Base-by-base conservation (phyloP, 2,113 vertebrate genomes). In the Macquaria australasica region DNA sequence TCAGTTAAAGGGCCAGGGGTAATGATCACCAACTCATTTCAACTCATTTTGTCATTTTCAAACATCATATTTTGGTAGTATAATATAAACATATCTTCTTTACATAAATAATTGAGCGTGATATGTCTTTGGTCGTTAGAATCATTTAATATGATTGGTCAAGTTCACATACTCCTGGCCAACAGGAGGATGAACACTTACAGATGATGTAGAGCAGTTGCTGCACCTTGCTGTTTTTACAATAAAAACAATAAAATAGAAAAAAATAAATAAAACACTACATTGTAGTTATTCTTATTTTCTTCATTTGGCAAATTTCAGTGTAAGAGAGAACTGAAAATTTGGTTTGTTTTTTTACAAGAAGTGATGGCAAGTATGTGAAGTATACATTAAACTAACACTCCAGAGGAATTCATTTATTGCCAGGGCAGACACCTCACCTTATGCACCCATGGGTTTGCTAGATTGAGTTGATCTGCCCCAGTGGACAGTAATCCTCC, bases 401-500 rank as follows among this genome's bases (percentile, higher is more conserved):
- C 7, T 79, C 55, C 41, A 28, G 56, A 87, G 48, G 55, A 84
- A 87, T 77, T 79, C 12, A 84, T 77, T 82, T 51, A 56, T 86
- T 64, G 51, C 25, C 63, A 77, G 62, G 69, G 58, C 77, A 69
- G 72, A 83, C 81, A 82, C 31, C 83, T 91, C 83, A 91, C 89
- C 89, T 89, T 53, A 21, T 63, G 50, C 79, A 89, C 68, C 72
- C 90, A 71, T 95, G 73, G 74, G 91, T 81, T 73, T 72, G 79
- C 84, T 87, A 91, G 94, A 93, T 93, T 96, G 92, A 88, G 82
- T 91, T 87, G 92, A 93, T 93, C 94, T 94, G 88, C 71, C 84
- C 92, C 90, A 68, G 59, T 84, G 89, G 78, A 86, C 80, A 90
- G 87, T 96, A 95, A 97, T 97, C 95, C 95, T 96, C 93, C 95